phyloP scores from a whole-genome alignment of 2,888 invertebrate species.

The Allolobophora icterica region DNA sequence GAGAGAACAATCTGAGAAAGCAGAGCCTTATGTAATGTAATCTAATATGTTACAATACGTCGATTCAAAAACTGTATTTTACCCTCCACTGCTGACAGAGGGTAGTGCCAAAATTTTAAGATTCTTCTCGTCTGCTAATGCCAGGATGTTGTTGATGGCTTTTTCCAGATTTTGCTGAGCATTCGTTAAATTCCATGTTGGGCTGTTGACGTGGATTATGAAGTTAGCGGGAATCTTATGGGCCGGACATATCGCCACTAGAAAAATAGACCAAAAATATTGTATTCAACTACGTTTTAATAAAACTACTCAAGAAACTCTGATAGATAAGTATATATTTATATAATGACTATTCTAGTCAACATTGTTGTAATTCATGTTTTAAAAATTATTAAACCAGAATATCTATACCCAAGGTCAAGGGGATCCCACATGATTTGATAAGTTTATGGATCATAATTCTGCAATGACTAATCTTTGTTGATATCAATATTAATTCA shows the following conservation, averaged over 20 bases:
- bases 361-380: background rate
- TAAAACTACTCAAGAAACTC: background rate
- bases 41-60: background rate
- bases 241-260: constrained; percentile 66
- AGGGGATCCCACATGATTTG: too few relatives aligned
- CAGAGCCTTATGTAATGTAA: too few relatives aligned
- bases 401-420: too few relatives aligned
- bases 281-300: background rate
- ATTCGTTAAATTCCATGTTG: constrained; percentile 61
- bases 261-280: constrained; percentile 35
- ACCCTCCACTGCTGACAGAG: constrained; percentile 68
- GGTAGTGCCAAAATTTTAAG: constrained; percentile 67
- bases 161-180: constrained; percentile 65
- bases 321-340: too few relatives aligned
- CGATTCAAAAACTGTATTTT: constrained; percentile 51
- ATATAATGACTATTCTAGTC: background rate
- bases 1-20: background rate
- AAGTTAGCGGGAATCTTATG: constrained; percentile 65
- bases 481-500: too few relatives aligned
- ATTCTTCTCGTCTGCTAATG: constrained; percentile 66
- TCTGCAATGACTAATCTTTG: too few relatives aligned
- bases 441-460: too few relatives aligned
- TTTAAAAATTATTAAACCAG: too few relatives aligned
- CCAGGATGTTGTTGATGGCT: constrained; percentile 67
- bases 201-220: constrained; percentile 68